phyloP scores from a whole-genome alignment of 1,140 invertebrate species.

The Drosophila seguyi region DNA sequence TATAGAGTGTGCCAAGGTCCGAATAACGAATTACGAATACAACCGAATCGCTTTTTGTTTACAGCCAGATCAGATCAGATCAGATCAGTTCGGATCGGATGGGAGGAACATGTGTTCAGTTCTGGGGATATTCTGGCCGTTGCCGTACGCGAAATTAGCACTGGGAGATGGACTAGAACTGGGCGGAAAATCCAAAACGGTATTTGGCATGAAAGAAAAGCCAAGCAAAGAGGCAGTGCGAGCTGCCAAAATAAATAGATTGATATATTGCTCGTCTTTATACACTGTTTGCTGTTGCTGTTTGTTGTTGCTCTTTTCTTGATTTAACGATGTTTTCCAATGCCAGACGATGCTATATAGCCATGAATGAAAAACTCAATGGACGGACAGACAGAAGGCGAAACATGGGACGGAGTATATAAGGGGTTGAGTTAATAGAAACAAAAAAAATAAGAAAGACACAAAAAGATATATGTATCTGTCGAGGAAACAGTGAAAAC shows the following conservation, averaged over 20 bases:
- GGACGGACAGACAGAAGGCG: not conserved
- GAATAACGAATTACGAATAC: not conserved
- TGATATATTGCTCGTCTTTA: conserved; percentile 43
- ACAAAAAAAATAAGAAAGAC: not conserved
- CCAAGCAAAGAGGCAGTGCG: conserved; percentile 2
- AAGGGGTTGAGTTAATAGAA: conserved; percentile 13
- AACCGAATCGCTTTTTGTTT: conserved; percentile 24
- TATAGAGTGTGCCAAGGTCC: conserved; percentile 29
- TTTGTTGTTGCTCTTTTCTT: conserved; percentile 21
- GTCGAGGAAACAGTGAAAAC: conserved; percentile 7
- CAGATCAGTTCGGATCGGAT: conserved; percentile 4
- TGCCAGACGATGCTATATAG: conserved; percentile 35
- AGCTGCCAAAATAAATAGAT: conserved; percentile 61
- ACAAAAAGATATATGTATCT: not conserved
- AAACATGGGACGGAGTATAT: conserved; percentile 5
- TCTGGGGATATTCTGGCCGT: conserved; percentile 9
- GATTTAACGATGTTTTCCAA: conserved; percentile 55
- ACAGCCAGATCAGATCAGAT: no score
- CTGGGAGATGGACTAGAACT: not conserved
- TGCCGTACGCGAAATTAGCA: conserved; percentile 28
- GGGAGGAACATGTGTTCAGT: conserved; percentile 28
- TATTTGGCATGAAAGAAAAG: conserved; percentile 36
- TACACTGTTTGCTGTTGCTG: conserved; percentile 1
- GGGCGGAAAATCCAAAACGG: conserved; percentile 26
- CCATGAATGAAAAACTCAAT: conserved; percentile 44